These are phyloP conservation scores for Centrocercus urophasianus DNA, from an alignment of 2,113 vertebrate genomes.

Conservation along the genomic window DNA sequence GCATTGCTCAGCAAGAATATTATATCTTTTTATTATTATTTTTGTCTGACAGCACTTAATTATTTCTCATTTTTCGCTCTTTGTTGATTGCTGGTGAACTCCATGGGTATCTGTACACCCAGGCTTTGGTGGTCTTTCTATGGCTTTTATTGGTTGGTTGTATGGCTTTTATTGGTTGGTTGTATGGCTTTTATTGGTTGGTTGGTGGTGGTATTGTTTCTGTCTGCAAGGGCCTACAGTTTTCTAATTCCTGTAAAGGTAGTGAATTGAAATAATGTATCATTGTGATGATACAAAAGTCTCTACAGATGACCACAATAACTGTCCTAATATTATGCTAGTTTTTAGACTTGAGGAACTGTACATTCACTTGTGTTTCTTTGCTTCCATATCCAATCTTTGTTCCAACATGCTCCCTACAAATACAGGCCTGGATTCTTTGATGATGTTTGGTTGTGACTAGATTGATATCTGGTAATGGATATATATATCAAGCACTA, in stretches of 20 bases:
- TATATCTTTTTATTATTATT: not conserved
- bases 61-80: not conserved
- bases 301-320: not conserved
- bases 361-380: not conserved
- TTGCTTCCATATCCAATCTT: not conserved
- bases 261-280: not conserved
- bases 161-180: not conserved
- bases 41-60: not conserved
- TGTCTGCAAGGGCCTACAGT: rapidly evolving
- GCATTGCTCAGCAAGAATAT: not conserved
- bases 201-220: not conserved
- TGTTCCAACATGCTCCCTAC: not conserved
- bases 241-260: not conserved
- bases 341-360: not conserved
- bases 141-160: not conserved
- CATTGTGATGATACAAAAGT: not conserved
- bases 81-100: not conserved
- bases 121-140: not conserved
- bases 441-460: not conserved
- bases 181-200: not conserved
- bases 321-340: not conserved
- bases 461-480: not conserved
- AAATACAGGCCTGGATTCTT: not conserved
- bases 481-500: rapidly evolving
- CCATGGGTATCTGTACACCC: not conserved